These are phyloP conservation scores for Nymphalis urticae DNA, from an alignment of 2,888 invertebrate genomes.

Conservation along the genomic window DNA sequence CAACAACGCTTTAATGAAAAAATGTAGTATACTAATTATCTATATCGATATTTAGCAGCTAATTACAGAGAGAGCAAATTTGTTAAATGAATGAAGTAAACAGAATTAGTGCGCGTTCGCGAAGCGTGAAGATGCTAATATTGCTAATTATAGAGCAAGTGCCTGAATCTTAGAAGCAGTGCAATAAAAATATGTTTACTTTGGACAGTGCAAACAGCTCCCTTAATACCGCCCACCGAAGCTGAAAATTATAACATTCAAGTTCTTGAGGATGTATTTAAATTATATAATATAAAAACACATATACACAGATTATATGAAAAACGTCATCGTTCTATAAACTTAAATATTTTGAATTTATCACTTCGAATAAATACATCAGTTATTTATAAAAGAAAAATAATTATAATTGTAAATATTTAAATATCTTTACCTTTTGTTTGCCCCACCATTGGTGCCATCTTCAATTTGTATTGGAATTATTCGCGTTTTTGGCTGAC, in stretches of 20 bases:
- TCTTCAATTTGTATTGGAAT: conserved; percentile 84
- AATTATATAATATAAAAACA: neutral
- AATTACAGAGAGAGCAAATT: conserved; percentile 47
- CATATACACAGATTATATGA: neutral
- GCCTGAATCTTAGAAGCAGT: conserved; percentile 69
- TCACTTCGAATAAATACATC: neutral
- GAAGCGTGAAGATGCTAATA: conserved; percentile 64
- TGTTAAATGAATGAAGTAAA: conserved; percentile 66
- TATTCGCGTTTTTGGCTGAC: conserved; percentile 78
- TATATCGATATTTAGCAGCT: conserved; percentile 35
- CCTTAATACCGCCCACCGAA: conserved; percentile 79
- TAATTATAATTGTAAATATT: neutral
- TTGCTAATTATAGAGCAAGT: conserved; percentile 70
- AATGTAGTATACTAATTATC: conserved; percentile 24
- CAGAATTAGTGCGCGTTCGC: conserved; percentile 61
- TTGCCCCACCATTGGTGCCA: conserved; percentile 61
- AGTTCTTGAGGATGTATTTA: conserved; percentile 8
- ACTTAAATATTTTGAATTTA: neutral
- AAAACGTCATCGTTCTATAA: neutral
- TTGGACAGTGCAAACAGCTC: conserved; percentile 67
- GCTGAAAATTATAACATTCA: conserved; percentile 62
- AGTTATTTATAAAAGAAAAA: neutral
- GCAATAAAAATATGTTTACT: conserved; percentile 74
- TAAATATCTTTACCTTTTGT: conserved; percentile 61
- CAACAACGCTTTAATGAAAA: conserved; percentile 11